Conservation (phyloP, 2,113 vertebrate species). For the Actenoides lindsayi region DNA sequence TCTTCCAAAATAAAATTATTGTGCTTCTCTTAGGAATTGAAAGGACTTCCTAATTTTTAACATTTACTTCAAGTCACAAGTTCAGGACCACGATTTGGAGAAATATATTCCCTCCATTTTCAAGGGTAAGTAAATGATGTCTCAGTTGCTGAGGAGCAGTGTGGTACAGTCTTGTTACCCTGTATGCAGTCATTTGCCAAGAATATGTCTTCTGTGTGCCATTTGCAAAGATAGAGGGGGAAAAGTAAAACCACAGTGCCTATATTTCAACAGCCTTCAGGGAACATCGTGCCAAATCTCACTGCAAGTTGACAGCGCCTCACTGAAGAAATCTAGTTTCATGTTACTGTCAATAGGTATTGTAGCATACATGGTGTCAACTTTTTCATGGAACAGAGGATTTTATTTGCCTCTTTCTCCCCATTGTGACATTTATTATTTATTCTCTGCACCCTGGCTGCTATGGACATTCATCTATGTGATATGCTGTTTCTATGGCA, state of each 20-base stretch:
- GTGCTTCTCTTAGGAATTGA: neutral
- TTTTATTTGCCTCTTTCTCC: neutral
- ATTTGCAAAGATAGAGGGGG: neutral
- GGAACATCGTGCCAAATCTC: neutral
- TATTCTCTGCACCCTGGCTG: neutral
- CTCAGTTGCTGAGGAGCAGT: neutral
- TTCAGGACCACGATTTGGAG: neutral
- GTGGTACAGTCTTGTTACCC: neutral
- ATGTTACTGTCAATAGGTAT: neutral
- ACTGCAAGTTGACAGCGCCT: neutral
- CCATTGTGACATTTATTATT: neutral
- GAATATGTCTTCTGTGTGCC: neutral
- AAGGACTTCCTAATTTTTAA: constrained; percentile 20
- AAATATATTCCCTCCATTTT: neutral
- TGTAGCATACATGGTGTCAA: neutral
- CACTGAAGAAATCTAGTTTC: neutral
- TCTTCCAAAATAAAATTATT: constrained; percentile 34
- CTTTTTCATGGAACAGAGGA: neutral
- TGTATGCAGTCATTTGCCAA: neutral
- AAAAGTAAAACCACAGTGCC: neutral
- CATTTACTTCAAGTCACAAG: neutral
- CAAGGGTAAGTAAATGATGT: neutral
- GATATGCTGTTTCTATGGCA: neutral
- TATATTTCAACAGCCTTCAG: neutral
- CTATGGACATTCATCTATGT: neutral